Percentiles rank a stretch among this genome's conserved stretches.
Evolutionary conservation across 2,888 invertebrate genomes (phyloP).

Genomic region (Glaucopsyche alexis): DNA sequence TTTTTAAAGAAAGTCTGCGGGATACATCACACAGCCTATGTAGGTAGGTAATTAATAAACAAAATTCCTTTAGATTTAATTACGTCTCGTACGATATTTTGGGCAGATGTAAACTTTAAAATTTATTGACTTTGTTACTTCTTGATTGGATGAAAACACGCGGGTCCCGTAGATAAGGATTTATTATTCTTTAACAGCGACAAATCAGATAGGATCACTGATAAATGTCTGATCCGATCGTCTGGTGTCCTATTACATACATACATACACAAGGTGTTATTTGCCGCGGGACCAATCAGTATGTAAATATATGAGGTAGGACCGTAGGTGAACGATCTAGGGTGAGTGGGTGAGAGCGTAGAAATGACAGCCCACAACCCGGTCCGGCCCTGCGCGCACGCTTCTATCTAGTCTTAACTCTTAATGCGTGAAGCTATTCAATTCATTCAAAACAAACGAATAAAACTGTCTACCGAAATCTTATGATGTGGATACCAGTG

Average conservation of each 20-base stretch:
- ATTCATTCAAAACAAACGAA: background rate
- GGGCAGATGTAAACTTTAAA: slow-evolving; percentile 10
- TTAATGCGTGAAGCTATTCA: background rate
- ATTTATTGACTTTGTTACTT: slow-evolving; percentile 26
- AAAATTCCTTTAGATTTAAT: slow-evolving; percentile 18
- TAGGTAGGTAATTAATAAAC: background rate
- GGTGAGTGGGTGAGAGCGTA: slow-evolving; percentile 67
- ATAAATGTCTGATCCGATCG: slow-evolving; percentile 64
- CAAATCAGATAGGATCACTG: slow-evolving; percentile 67
- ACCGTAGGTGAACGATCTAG: slow-evolving; percentile 75
- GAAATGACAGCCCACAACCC: slow-evolving; percentile 63
- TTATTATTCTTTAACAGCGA: slow-evolving; percentile 41
- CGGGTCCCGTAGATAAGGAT: slow-evolving; percentile 32
- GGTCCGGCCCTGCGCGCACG: slow-evolving; percentile 70
- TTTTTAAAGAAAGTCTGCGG: background rate
- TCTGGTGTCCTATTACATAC: slow-evolving; percentile 54
- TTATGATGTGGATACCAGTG: slow-evolving; percentile 5
- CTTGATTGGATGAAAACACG: slow-evolving; percentile 33
- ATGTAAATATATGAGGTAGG: slow-evolving; percentile 75
- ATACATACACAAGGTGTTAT: slow-evolving; percentile 59
- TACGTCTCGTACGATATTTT: background rate
- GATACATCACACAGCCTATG: background rate
- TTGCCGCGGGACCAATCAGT: slow-evolving; percentile 69
- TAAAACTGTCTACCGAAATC: background rate
- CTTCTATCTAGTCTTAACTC: slow-evolving; percentile 42